phyloP scores from a whole-genome alignment of 2,113 vertebrate genomes.

The Rutilus rutilus region DNA sequence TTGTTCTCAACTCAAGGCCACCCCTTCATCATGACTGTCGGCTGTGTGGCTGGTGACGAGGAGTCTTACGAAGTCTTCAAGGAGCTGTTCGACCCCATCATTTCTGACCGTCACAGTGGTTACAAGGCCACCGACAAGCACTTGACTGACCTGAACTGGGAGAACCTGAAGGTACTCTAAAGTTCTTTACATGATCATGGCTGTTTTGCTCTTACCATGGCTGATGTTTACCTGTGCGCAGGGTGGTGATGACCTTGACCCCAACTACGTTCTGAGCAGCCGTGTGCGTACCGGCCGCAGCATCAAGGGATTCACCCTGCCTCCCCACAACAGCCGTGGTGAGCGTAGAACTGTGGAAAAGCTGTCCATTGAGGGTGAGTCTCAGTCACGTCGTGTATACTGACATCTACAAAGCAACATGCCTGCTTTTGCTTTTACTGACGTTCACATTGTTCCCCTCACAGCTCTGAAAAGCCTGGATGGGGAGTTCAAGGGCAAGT shows the following conservation, averaged over 20 bases:
- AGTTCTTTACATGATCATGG: not conserved
- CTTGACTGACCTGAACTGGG: conserved; percentile 90
- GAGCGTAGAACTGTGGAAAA: conserved; percentile 88
- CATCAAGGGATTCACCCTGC: conserved; percentile 92
- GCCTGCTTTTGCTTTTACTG: not conserved
- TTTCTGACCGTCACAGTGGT: conserved; percentile 89
- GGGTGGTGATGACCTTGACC: conserved; percentile 92
- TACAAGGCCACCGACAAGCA: conserved; percentile 95
- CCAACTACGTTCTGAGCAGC: conserved; percentile 90
- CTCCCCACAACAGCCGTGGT: conserved; percentile 91
- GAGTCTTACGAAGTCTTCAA: conserved; percentile 88
- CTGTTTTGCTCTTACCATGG: not conserved
- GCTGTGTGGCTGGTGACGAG: conserved; percentile 90
- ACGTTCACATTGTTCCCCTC: not conserved
- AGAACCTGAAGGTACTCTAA: conserved; percentile 88
- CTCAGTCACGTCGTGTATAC: not conserved
- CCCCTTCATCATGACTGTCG: conserved; percentile 96
- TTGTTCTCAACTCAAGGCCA: conserved; percentile 75
- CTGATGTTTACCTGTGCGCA: conserved; percentile 49
- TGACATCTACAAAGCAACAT: not conserved
- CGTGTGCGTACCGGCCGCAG: conserved; percentile 91
- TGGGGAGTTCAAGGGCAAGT: conserved; percentile 94
- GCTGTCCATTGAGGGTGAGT: conserved; percentile 84
- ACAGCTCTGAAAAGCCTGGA: conserved; percentile 87
- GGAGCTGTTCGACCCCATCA: conserved; percentile 88